Evolutionary conservation across 2,888 invertebrate species (phyloP).

Genomic region (Diplazon laetatorius): DNA sequence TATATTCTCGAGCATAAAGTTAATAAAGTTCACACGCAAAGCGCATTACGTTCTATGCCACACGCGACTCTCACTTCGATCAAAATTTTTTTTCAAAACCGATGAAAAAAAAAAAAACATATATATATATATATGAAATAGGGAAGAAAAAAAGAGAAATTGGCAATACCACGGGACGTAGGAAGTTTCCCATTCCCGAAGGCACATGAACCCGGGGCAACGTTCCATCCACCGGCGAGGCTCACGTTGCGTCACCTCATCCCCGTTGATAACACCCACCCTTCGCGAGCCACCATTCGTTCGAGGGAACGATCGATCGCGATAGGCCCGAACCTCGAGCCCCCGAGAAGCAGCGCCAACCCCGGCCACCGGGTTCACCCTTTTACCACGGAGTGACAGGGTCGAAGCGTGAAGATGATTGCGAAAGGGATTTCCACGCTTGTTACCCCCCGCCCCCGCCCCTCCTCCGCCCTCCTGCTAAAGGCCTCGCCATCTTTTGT

Average conservation of each 20-base stretch:
- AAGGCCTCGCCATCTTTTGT: too few relatives aligned
- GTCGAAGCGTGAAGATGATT: constrained; percentile 56
- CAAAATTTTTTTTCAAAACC: constrained; percentile 48
- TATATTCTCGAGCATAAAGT: neutral
- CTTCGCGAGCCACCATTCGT: neutral
- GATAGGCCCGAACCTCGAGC: constrained; percentile 41
- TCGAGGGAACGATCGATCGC: constrained; percentile 48
- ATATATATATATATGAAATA: too few relatives aligned
- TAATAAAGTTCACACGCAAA: neutral
- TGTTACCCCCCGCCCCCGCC: constrained; percentile 24
- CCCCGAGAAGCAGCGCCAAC: neutral
- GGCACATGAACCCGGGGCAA: constrained; percentile 1
- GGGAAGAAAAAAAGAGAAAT: neutral
- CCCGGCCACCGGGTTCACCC: constrained; percentile 18
- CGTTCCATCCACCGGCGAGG: constrained; percentile 7
- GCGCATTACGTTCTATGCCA: neutral
- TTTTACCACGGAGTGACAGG: constrained; percentile 49
- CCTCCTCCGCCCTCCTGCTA: too few relatives aligned
- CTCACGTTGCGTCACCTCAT: constrained; percentile 19
- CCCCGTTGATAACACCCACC: neutral
- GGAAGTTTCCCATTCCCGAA: constrained; percentile 11
- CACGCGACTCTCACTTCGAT: constrained; percentile 36
- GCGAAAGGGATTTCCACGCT: constrained; percentile 55
- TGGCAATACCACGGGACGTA: too few relatives aligned
- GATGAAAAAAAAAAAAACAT: neutral